Evolutionary conservation across 2,797 vertebrate genomes (phyloP), one percentile per base, ranked within the genome.

Genomic region (Betta splendens): DNA sequence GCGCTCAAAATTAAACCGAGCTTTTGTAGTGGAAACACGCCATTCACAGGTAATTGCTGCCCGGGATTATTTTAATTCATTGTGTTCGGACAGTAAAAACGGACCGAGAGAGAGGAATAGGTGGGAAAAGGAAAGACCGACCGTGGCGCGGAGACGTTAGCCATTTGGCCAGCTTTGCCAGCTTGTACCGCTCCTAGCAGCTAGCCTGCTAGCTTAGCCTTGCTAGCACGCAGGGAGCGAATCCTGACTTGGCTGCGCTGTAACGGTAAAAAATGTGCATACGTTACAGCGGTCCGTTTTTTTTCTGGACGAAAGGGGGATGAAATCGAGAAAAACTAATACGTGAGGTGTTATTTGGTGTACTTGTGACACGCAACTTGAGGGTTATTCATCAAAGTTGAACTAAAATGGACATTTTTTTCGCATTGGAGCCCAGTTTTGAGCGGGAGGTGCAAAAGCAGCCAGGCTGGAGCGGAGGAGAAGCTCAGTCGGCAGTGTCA

Each of bases 401-500:
- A 63, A 53, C 5, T 50, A 54, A 82, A 79, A 74, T 51, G 37
- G 69, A 71, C 1, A 20, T 67, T 77, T 75, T 64, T 81, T 72
- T 79, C 72, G 67, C 47, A 52, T 83, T 73, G 85, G 79, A 75
- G 72, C 76, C 45, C 73, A 58, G 81, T 83, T 92, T 94, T 93
- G 91, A 94, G 92, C 92, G 93, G 92, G 93, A 94, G 91, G 82
- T 83, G 85, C 73, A 69, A 54, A 80, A 69, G 77, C 80, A 79
- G 81, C 79, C 80, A 77, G 79, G 69, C 77, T 77, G 53, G 64
- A 74, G 64, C 71, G 48, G 58, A 77, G 57, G 62, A 75, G 77
- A 64, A 42, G 58, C 49, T 16, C 73, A 64, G 77, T 79, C 85
- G 83, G 83, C 75, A 79, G 83, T 85, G 82, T 89, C 87, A 85